These are phyloP conservation scores for Trichogramma evanescens DNA, from an alignment of 2,888 invertebrate species.

Conservation along the genomic window DNA sequence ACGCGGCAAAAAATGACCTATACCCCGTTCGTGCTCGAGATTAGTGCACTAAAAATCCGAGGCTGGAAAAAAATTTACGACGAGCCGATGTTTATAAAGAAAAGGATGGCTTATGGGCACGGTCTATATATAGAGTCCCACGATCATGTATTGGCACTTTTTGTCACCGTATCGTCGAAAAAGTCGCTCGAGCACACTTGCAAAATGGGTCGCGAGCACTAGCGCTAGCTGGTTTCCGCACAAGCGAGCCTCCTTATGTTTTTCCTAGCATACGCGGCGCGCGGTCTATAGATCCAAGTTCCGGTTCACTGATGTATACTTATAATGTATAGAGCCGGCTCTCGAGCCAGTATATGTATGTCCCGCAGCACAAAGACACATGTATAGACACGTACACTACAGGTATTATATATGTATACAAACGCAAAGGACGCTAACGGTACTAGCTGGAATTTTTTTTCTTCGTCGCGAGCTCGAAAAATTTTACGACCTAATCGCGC, in stretches of 20 bases:
- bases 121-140: no score
- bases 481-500: constrained; percentile 27
- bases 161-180: not conserved
- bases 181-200: not conserved
- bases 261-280: constrained; percentile 23
- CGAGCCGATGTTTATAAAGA: no score
- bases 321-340: no score
- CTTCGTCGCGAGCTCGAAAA: constrained; percentile 6
- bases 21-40: no score
- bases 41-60: no score
- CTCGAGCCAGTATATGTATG: not conserved
- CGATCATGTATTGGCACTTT: constrained; percentile 15
- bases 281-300: constrained; percentile 17
- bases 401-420: not conserved
- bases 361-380: not conserved
- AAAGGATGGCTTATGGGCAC: no score
- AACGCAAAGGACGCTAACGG: constrained; percentile 27
- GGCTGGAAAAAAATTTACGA: no score
- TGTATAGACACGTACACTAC: not conserved
- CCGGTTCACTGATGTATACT: constrained; percentile 24
- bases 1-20: no score
- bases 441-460: constrained; percentile 8
- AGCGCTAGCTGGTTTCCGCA: constrained; percentile 19
- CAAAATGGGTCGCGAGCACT: constrained; percentile 19
- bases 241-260: constrained; percentile 22